Percentiles rank a stretch among this genome's conserved stretches.
Evolutionary conservation across 2,797 vertebrate genomes (phyloP).

Genomic region (Melanogrammus aeglefinus): DNA sequence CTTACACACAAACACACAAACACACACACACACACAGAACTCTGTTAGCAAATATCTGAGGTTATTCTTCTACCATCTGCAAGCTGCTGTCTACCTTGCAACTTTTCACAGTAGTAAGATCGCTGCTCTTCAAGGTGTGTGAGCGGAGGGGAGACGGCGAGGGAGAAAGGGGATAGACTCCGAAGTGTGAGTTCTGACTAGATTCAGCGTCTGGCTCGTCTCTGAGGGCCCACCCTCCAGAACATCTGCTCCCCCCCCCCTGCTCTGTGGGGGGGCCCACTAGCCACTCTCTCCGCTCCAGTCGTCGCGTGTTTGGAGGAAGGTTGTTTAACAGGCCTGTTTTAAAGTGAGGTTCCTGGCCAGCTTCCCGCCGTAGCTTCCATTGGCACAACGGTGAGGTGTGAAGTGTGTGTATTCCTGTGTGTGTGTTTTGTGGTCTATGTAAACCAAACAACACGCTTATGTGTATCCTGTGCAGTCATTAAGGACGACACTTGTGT

Average conservation of each 20-base stretch:
- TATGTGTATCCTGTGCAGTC: not conserved
- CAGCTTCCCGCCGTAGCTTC: slow-evolving; percentile 8
- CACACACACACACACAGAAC: slow-evolving; percentile 28
- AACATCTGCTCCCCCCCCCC: not conserved
- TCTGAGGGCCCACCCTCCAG: not conserved
- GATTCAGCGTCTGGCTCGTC: not conserved
- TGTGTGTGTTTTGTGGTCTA: not conserved
- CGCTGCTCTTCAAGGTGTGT: slow-evolving; percentile 24
- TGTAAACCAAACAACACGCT: not conserved
- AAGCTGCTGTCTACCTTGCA: slow-evolving; percentile 12
- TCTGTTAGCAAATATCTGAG: slow-evolving; percentile 34
- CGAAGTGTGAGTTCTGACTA: not conserved
- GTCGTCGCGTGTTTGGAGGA: slow-evolving; percentile 31
- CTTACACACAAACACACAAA: slow-evolving; percentile 18
- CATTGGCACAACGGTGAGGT: not conserved
- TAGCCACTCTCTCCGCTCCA: slow-evolving; percentile 12
- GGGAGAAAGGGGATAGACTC: not conserved
- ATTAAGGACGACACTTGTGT: not conserved
- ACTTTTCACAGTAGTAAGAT: not conserved
- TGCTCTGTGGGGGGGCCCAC: slow-evolving; percentile 33
- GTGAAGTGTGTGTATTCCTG: not conserved
- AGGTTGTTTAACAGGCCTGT: slow-evolving; percentile 24
- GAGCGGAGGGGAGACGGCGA: not conserved
- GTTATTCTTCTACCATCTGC: slow-evolving; percentile 24
- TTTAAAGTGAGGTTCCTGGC: slow-evolving; percentile 18